Base-by-base conservation (phyloP, 2,888 invertebrate species). In the Oscheius onirici region DNA sequence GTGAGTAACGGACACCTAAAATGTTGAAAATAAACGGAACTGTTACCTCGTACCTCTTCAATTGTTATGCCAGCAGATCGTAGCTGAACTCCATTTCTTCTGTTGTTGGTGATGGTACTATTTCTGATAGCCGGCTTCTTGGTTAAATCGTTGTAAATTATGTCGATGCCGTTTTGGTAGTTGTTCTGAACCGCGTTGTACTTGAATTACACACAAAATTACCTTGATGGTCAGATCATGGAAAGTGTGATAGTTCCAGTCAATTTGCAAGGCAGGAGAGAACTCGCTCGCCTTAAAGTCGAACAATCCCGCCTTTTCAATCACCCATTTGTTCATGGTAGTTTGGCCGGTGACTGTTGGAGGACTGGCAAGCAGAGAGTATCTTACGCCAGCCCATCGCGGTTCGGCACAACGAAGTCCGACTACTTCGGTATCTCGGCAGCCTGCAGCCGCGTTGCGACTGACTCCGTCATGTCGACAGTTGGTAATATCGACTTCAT, bases 141-240 rank as follows among this genome's bases (percentile, higher is more conserved):
- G 88, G 93, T 95, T 72, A 97, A 92, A 89, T 99, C 95, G 0
- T 96, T 94, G 89, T 96, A 97, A 73, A 96, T 90, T 49, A 99
- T 92, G 40, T 95, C 96, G 34, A 99, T 90, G 0, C 97, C 99
- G 87, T 96, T 95, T 83, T 94, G 93, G 66, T 93, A 92, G 88
- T 96, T 97, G 86, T 95, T 92, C 0, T 63, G 28, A 46, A 63
- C 24, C 92, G 6, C 22, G 10, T 55, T 55, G 15, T 2, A 55
- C 15, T 46, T n/a, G 34, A 13, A 44, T 60, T 24, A 63, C 28
- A 15, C 5, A 6, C 8, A 34, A 34, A 34, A 34, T 20, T 66
- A 76, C 76, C 49, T 71, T 73, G 20, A 82, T 69, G 28, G 76
- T 77, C 15, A 82, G 51, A 17, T 80, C 66, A 57, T 89, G 81